These are phyloP conservation scores for Prolemur simus DNA, from an alignment of 2,113 vertebrate species.

Conservation along the genomic window DNA sequence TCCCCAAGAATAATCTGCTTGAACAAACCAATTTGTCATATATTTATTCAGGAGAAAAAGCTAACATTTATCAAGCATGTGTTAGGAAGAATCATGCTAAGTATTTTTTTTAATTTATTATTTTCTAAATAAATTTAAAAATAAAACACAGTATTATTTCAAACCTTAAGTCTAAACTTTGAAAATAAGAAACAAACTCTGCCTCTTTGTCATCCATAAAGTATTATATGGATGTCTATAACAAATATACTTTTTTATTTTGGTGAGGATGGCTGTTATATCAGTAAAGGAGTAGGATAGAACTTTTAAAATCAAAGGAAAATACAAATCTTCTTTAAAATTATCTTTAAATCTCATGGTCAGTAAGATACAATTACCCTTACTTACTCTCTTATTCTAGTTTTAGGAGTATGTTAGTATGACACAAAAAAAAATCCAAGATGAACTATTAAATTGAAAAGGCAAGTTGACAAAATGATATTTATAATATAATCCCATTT, in stretches of 20 bases:
- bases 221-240: neutral
- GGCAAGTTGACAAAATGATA: neutral
- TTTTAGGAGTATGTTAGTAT: slow-evolving; percentile 40
- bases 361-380: neutral
- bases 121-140: slow-evolving; percentile 51
- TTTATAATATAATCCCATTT: neutral
- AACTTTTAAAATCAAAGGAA: slow-evolving; percentile 44
- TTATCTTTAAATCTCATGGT: slow-evolving; percentile 11
- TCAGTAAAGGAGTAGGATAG: neutral
- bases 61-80: slow-evolving; percentile 52
- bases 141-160: slow-evolving; percentile 16
- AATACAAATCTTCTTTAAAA: slow-evolving; percentile 53
- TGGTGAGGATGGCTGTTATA: neutral
- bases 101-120: slow-evolving; percentile 22
- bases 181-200: slow-evolving; percentile 32
- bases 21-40: slow-evolving; percentile 58
- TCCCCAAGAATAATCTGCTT: slow-evolving; percentile 42
- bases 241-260: slow-evolving; percentile 13
- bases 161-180: slow-evolving; percentile 31
- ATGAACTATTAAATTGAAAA: slow-evolving; percentile 7
- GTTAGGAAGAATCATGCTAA: neutral
- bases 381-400: slow-evolving; percentile 21
- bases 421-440: neutral
- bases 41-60: slow-evolving; percentile 43
- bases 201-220: neutral